Conservation (phyloP, 2,888 invertebrate genomes). For the Diachrysia chrysitis region DNA sequence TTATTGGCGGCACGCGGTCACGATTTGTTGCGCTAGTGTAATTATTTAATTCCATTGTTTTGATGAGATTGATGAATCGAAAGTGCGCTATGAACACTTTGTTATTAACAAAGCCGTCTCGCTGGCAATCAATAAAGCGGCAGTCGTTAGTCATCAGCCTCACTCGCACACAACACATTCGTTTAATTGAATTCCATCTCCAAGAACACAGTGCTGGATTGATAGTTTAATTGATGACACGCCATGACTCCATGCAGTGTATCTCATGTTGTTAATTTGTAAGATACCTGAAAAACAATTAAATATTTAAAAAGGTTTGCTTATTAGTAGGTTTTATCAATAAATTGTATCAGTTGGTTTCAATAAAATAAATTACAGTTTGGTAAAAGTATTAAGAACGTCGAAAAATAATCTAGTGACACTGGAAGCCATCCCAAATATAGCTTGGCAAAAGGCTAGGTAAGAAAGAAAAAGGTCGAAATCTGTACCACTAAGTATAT, state of each 20-base stretch:
- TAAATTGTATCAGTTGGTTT: too few species aligned
- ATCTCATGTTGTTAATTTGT: conserved; percentile 4
- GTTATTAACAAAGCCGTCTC: conserved; percentile 74
- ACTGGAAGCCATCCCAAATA: too few species aligned
- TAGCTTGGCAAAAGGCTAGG: too few species aligned
- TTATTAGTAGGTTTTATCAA: too few species aligned
- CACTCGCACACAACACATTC: conserved; percentile 49
- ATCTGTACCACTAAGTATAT: too few species aligned
- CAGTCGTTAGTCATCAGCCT: conserved; percentile 63
- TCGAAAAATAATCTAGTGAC: too few species aligned
- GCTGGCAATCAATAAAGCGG: conserved; percentile 66
- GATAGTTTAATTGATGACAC: conserved; percentile 52
- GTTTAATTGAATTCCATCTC: conserved; percentile 55
- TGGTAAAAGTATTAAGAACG: too few species aligned
- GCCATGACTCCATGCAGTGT: not conserved
- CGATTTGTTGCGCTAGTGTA: conserved; percentile 76
- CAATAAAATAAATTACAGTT: too few species aligned
- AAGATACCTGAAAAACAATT: not conserved
- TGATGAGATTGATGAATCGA: conserved; percentile 80
- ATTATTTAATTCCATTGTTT: conserved; percentile 77
- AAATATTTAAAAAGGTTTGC: too few species aligned
- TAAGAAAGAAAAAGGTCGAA: too few species aligned
- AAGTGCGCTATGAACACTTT: conserved; percentile 69
- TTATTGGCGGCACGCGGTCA: conserved; percentile 73
- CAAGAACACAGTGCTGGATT: conserved; percentile 33